Percentiles rank a stretch among this genome's conserved stretches.
phyloP scores from a whole-genome alignment of 2,797 vertebrate genomes.

The Decapterus maruadsi region DNA sequence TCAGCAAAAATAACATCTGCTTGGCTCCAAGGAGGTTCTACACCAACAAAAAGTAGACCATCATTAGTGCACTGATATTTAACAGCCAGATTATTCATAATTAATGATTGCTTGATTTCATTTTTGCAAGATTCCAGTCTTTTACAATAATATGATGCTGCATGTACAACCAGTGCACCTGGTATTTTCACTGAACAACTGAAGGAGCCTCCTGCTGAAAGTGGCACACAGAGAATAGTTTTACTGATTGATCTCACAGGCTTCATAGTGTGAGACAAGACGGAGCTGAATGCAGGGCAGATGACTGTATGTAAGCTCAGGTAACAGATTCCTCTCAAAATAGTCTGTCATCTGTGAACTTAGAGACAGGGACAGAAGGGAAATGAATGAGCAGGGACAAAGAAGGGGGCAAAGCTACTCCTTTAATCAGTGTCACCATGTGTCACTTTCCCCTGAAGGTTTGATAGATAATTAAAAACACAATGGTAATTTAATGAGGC shows the following conservation, averaged over 20 bases:
- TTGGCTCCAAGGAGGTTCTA: background rate
- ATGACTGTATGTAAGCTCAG: background rate
- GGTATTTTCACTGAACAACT: background rate
- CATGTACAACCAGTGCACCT: background rate
- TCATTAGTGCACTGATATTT: background rate
- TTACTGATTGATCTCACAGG: background rate
- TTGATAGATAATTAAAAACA: slow-evolving; percentile 34
- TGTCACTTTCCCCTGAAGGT: slow-evolving; percentile 8
- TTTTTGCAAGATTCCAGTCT: background rate
- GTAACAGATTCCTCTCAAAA: background rate
- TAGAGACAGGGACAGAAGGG: background rate
- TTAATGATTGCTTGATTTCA: background rate
- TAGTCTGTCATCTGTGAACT: background rate
- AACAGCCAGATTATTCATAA: background rate
- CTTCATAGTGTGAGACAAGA: background rate
- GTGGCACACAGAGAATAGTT: background rate
- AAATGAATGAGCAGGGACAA: slow-evolving; percentile 5
- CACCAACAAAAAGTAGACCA: background rate
- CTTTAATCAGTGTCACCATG: slow-evolving; percentile 1
- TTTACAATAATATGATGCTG: background rate
- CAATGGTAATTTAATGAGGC: slow-evolving; percentile 2
- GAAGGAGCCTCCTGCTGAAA: background rate
- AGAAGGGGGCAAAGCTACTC: background rate
- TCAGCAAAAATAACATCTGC: background rate
- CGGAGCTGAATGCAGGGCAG: too few species aligned